phyloP scores from a whole-genome alignment of 1,140 invertebrate species.

The Euglossa dilemma region DNA sequence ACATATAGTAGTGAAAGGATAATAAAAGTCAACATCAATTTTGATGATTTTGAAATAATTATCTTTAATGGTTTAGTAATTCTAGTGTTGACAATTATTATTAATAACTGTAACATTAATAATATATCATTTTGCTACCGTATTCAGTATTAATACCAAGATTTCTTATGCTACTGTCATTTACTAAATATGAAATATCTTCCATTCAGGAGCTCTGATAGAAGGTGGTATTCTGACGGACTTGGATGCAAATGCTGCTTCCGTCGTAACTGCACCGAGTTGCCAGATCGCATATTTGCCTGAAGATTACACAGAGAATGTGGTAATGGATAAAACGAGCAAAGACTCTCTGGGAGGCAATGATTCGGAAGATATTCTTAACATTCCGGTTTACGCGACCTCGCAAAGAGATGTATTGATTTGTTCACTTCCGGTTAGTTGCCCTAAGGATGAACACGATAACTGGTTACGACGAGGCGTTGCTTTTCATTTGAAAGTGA shows the following conservation, averaged over 20 bases:
- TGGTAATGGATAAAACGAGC: not conserved
- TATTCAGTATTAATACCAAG: too few relatives aligned
- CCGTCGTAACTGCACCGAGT: slow-evolving; percentile 70
- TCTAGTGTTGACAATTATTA: too few relatives aligned
- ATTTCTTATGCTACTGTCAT: too few relatives aligned
- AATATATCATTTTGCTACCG: too few relatives aligned
- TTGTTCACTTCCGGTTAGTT: slow-evolving; percentile 75
- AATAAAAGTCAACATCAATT: too few relatives aligned
- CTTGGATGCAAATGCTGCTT: slow-evolving; percentile 72
- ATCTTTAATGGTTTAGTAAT: too few relatives aligned
- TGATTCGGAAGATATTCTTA: slow-evolving; percentile 41
- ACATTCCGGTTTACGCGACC: slow-evolving; percentile 76
- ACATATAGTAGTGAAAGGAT: too few relatives aligned
- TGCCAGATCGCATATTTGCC: slow-evolving; percentile 74
- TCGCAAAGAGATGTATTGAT: slow-evolving; percentile 73
- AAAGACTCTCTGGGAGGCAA: slow-evolving; percentile 17
- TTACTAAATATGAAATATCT: not conserved
- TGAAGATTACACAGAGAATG: slow-evolving; percentile 47
- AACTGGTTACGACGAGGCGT: slow-evolving; percentile 77
- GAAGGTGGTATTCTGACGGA: slow-evolving; percentile 73
- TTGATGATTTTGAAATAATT: too few relatives aligned
- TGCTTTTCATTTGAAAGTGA: slow-evolving; percentile 72
- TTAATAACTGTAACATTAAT: too few relatives aligned
- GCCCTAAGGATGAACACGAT: slow-evolving; percentile 66
- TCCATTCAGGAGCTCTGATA: slow-evolving; percentile 73